Evolutionary conservation across 2,797 vertebrate species (phyloP).

Genomic region (Okamejei kenojei): DNA sequence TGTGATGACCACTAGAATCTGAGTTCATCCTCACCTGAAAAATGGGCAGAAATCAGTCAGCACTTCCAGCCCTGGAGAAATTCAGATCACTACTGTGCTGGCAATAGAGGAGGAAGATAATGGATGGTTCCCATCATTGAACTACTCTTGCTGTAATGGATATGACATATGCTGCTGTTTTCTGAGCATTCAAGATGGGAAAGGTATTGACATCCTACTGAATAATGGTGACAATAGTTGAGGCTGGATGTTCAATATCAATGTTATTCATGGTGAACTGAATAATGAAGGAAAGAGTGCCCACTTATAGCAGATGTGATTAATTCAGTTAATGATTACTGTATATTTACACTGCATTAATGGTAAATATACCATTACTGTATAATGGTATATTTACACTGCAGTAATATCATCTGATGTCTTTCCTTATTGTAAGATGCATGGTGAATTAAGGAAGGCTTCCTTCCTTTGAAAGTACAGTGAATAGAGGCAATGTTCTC

Average conservation of each 20-base stretch:
- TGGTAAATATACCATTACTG: too few relatives aligned
- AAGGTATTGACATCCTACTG: not conserved
- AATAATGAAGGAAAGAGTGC: not conserved
- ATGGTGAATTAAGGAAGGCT: not conserved
- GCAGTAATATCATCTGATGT: not conserved
- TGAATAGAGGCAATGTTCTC: not conserved
- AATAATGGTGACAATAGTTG: not conserved
- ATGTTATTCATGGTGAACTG: not conserved
- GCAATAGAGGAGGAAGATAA: not conserved
- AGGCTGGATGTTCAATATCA: not conserved
- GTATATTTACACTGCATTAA: not conserved
- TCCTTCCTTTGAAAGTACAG: not conserved
- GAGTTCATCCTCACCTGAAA: not conserved
- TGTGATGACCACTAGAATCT: too few relatives aligned
- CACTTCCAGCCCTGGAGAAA: not conserved
- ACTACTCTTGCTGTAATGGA: not conserved
- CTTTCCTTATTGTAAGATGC: not conserved
- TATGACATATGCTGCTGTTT: not conserved
- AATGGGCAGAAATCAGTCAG: not conserved
- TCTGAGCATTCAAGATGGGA: not conserved
- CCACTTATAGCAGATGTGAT: not conserved
- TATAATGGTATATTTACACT: not conserved
- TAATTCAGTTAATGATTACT: not conserved
- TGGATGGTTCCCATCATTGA: not conserved
- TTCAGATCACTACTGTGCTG: not conserved